These are phyloP conservation scores for Lutraria rhynchaena DNA, from an alignment of 1,140 invertebrate species.

Conservation along the genomic window DNA sequence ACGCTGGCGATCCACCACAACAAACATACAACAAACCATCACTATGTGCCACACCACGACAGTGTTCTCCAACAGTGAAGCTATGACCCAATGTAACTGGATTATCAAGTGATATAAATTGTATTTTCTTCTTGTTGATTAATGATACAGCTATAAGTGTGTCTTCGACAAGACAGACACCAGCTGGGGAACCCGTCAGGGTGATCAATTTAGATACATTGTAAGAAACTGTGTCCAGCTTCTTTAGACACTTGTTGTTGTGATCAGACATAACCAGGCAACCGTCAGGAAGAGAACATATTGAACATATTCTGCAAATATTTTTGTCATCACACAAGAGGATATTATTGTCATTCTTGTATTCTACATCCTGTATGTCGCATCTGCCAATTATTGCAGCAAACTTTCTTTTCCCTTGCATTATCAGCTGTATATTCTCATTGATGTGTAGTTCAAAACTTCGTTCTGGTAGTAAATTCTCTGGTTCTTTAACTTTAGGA, in stretches of 20 bases:
- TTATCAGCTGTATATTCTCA: not conserved
- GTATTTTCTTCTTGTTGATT: not conserved
- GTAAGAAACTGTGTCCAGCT: not conserved
- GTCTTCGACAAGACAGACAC: not conserved
- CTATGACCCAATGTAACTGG: not conserved
- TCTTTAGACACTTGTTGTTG: not conserved
- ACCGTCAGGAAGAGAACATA: too few species aligned
- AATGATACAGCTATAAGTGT: not conserved
- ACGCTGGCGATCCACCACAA: not conserved
- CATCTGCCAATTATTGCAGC: not conserved
- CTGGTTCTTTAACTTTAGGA: not conserved
- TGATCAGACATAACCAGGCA: not conserved
- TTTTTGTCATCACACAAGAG: not conserved
- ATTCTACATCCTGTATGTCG: not conserved
- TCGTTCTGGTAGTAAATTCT: not conserved
- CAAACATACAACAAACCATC: conserved; percentile 4
- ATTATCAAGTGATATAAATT: not conserved
- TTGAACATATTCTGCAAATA: too few species aligned
- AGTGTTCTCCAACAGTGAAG: not conserved
- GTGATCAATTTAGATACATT: not conserved
- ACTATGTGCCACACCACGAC: conserved; percentile 8
- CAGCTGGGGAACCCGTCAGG: not conserved
- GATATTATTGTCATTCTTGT: not conserved
- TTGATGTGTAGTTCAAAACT: not conserved
- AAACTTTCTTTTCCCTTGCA: not conserved